phyloP scores from a whole-genome alignment of 2,888 invertebrate genomes.

The Phanerotoma sp. region DNA sequence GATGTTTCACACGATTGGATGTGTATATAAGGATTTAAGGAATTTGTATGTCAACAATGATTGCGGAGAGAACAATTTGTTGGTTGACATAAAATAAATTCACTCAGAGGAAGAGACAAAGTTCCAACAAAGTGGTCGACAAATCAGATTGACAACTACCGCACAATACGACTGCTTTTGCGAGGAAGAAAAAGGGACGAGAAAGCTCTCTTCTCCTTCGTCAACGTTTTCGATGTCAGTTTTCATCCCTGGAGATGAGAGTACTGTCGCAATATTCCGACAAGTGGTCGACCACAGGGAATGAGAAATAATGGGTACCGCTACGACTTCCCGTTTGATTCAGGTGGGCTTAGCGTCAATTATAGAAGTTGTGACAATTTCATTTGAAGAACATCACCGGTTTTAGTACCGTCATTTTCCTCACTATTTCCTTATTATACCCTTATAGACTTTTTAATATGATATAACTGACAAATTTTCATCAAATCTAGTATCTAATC shows the following conservation, averaged over 20 bases:
- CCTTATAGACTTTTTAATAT: not conserved
- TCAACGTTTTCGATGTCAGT: constrained; percentile 17
- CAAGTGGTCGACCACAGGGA: constrained; percentile 23
- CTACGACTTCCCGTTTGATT: constrained; percentile 35
- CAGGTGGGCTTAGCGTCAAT: constrained; percentile 38
- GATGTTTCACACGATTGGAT: no score
- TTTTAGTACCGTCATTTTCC: constrained; percentile 4
- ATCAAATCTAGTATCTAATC: no score
- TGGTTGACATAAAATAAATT: not conserved
- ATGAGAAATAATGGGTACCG: constrained; percentile 10
- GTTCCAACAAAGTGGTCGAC: constrained; percentile 1
- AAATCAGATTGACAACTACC: constrained; percentile 20
- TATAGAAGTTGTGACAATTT: constrained; percentile 32
- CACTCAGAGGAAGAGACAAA: not conserved
- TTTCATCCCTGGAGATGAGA: constrained; percentile 27
- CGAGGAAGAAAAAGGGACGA: not conserved
- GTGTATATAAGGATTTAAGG: no score
- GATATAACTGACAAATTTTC: no score
- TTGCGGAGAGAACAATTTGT: not conserved
- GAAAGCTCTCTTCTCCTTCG: constrained; percentile 12
- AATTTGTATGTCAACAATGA: not conserved
- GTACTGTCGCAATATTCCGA: constrained; percentile 21
- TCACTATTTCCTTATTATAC: not conserved
- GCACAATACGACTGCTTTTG: constrained; percentile 6
- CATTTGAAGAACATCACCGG: constrained; percentile 14